Conservation (phyloP, 1,140 invertebrate species). For the Subanguina moxae region DNA sequence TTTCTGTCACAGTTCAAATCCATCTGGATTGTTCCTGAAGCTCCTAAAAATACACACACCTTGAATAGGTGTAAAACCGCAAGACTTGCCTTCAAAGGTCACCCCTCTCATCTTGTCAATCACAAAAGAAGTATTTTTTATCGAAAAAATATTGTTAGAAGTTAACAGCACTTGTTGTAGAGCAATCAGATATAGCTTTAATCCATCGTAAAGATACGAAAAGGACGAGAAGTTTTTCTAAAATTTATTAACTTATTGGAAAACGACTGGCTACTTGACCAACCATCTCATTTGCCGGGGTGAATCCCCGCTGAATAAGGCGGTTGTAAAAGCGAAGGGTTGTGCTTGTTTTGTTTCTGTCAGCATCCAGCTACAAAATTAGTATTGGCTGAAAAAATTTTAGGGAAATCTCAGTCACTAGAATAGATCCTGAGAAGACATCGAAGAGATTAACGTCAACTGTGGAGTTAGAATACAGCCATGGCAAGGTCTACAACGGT, state of each 20-base stretch:
- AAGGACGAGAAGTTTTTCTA: not conserved
- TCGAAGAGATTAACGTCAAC: not conserved
- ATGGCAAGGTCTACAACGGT: not conserved
- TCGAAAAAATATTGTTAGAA: not conserved
- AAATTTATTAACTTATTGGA: not conserved
- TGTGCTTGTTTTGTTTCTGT: not conserved
- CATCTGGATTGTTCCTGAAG: conserved; percentile 11
- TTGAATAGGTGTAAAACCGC: not conserved
- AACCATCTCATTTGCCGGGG: not conserved
- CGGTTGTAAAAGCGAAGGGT: conserved; percentile 1
- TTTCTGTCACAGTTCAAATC: conserved; percentile 4
- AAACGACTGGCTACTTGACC: not conserved
- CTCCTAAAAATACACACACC: not conserved
- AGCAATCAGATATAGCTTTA: not conserved
- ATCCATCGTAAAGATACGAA: not conserved
- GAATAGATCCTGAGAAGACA: not conserved
- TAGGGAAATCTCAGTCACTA: not conserved
- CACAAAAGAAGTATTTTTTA: not conserved
- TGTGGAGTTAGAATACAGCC: not conserved
- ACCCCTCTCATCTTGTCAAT: not conserved
- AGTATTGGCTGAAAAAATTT: not conserved
- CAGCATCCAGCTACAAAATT: not conserved
- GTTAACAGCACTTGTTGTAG: not conserved
- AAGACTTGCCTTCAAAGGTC: not conserved
- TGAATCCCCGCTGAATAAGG: not conserved